Evolutionary conservation across 1,140 invertebrate genomes (phyloP), one percentile per base, ranked within the genome.

Genomic region (Drosophila biarmipes): DNA sequence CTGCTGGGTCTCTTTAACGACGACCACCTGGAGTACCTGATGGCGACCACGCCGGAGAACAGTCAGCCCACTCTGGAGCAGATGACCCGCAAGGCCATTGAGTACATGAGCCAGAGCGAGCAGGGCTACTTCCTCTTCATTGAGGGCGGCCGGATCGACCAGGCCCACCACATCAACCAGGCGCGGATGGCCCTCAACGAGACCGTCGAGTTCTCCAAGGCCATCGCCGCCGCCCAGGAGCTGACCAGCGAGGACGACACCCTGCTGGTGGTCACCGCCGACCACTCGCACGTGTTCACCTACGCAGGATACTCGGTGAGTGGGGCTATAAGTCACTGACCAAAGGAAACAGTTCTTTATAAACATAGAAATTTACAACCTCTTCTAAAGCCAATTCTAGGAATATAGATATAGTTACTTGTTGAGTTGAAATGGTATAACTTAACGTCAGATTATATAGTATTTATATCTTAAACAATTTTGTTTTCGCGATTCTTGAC

Each of bases 41-140:
- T 94, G 48, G 94, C 94, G 92, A 94, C 93, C 19, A 69, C 49
- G n/a, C 64, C 54, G 24, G 52, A 17, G 14, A 90, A 57, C 15
- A 93, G 92, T 71, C 93, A 95, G 48, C 96, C 96, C 4, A 93
- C 94, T 2, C 92, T 98, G 3, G 94, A 93, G 45, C 96, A 98
- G 91, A 97, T 98, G 97, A 96, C 96, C 0, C 92, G 94, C 79
- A 95, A 95, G 69, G 97, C 97, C 7, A 96, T 98, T 35, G 93
- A 96, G 80, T 93, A 97, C 8, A 92, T 98, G 24, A 93, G 93
- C 2, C 95, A 95, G 69, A 86, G 24, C 14, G 64, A 73, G 4
- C 94, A 96, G 45, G 97, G 97, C 15, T 96, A 93, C 73, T 94
- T 95, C 72, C 59, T 91, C 29, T 92, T 91, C 75, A 93, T 94